Evolutionary conservation across 2,797 vertebrate species (phyloP).

Genomic region (Sebastes vulpes): DNA sequence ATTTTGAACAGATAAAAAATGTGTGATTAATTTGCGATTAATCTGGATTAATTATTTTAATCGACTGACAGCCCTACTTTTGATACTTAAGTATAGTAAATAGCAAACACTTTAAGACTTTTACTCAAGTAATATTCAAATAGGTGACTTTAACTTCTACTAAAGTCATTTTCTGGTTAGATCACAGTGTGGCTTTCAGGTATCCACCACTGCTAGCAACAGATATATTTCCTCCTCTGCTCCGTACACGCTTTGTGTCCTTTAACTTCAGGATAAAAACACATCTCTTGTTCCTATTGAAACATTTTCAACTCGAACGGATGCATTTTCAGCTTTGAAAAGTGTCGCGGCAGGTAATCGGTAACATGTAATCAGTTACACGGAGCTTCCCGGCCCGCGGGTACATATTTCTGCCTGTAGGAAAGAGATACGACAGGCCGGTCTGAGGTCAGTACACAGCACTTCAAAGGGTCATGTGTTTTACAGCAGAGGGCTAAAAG

Average conservation of each 20-base stretch:
- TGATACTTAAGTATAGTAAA: no score
- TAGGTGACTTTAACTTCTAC: no score
- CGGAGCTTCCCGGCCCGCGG: not conserved
- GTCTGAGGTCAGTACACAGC: constrained; percentile 49
- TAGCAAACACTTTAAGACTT: no score
- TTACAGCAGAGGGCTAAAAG: constrained; percentile 38
- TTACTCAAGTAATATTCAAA: no score
- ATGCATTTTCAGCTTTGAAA: not conserved
- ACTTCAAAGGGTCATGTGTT: constrained; percentile 43
- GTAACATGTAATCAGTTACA: not conserved
- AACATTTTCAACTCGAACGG: not conserved
- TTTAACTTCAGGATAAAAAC: not conserved
- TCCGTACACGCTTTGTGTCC: not conserved
- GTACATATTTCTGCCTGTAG: not conserved
- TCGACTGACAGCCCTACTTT: no score
- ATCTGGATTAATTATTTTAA: no score
- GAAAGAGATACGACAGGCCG: constrained; percentile 9
- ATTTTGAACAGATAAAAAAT: no score
- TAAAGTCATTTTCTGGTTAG: no score
- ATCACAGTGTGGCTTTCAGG: no score
- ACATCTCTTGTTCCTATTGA: not conserved
- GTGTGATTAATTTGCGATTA: no score
- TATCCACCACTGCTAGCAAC: not conserved
- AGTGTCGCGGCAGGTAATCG: not conserved
- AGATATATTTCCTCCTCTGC: not conserved